Conservation (phyloP, 2,113 vertebrate genomes). For the Corapipo altera region DNA sequence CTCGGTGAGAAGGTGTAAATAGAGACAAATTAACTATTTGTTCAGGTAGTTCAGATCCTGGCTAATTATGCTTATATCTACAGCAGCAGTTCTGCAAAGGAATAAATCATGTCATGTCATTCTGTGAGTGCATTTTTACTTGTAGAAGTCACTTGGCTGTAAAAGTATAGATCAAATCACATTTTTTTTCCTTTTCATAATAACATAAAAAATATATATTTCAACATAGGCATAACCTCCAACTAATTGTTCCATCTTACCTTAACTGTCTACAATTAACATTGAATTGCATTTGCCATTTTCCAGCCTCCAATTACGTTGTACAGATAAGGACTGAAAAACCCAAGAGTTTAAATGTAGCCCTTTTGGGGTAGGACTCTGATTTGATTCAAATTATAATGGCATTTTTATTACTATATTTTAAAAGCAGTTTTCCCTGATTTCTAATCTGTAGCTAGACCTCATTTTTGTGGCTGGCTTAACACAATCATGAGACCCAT, state of each 20-base stretch:
- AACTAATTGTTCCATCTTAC: not conserved
- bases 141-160: not conserved
- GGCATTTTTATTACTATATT: not conserved
- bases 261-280: not conserved
- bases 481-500: not conserved
- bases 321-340: not conserved
- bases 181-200: not conserved
- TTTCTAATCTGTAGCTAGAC: not conserved
- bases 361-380: not conserved
- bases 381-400: not conserved
- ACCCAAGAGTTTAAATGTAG: not conserved
- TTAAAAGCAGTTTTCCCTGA: not conserved
- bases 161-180: not conserved
- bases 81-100: not conserved
- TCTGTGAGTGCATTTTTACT: not conserved
- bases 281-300: not conserved
- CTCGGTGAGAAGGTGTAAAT: not conserved
- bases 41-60: not conserved
- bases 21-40: not conserved
- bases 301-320: not conserved
- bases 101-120: not conserved
- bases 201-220: not conserved
- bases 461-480: not conserved
- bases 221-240: not conserved
- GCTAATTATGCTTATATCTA: not conserved